phyloP scores from a whole-genome alignment of 2,888 invertebrate genomes.

The Eilema sororculum region DNA sequence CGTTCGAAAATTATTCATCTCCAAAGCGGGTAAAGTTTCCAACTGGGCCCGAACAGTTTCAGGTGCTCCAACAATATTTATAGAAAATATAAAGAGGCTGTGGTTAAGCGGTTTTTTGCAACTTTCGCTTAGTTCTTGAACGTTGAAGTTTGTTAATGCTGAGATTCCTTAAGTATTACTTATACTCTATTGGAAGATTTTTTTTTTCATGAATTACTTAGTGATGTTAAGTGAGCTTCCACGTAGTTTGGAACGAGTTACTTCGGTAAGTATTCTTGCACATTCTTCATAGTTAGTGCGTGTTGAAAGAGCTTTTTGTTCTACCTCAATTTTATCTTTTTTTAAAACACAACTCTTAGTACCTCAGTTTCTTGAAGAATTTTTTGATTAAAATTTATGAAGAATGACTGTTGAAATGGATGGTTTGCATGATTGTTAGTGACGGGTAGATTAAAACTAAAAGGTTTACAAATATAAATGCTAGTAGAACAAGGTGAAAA shows the following conservation, averaged over 20 bases:
- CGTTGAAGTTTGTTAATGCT: slow-evolving; percentile 27
- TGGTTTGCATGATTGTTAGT: not conserved
- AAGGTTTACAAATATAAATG: too few relatives aligned
- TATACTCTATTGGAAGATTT: slow-evolving; percentile 2
- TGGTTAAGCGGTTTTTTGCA: slow-evolving; percentile 48
- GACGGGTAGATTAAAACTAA: too few relatives aligned
- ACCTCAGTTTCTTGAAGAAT: too few relatives aligned
- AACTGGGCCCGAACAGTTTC: slow-evolving; percentile 32
- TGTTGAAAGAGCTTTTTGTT: not conserved
- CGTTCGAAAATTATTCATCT: slow-evolving; percentile 56
- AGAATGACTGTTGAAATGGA: not conserved
- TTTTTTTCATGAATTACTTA: slow-evolving; percentile 24
- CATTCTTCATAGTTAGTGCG: not conserved
- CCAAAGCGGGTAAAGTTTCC: slow-evolving; percentile 46
- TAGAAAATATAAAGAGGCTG: slow-evolving; percentile 47
- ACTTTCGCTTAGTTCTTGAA: slow-evolving; percentile 35
- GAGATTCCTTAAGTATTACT: slow-evolving; percentile 24
- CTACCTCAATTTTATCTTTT: not conserved
- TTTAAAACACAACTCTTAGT: not conserved
- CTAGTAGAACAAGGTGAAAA: too few relatives aligned
- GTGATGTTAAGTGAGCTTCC: slow-evolving; percentile 22
- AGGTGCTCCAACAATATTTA: slow-evolving; percentile 53
- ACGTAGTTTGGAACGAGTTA: slow-evolving; percentile 10
- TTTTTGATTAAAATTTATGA: not conserved
- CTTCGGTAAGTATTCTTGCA: not conserved